Percentiles rank a stretch among this genome's conserved stretches.
phyloP scores from a whole-genome alignment of 2,888 invertebrate genomes.

The Girardia tigrina region DNA sequence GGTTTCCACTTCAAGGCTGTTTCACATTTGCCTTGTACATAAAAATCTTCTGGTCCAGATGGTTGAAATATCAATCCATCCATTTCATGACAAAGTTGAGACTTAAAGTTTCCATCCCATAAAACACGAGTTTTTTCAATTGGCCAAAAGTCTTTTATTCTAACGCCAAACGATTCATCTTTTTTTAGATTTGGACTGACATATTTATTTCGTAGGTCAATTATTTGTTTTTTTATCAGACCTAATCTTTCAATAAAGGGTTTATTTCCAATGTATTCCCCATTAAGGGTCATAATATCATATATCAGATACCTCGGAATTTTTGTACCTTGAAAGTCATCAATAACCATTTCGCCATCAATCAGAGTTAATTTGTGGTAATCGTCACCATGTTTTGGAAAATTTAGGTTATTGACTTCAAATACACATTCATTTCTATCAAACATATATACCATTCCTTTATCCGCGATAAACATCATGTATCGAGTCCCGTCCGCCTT shows the following conservation, averaged over 20 bases:
- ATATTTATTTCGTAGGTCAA: conserved; percentile 59
- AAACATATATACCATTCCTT: conserved; percentile 75
- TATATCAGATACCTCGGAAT: conserved; percentile 82
- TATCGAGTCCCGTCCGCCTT: conserved; percentile 92
- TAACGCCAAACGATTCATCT: conserved; percentile 73
- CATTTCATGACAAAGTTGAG: conserved; percentile 74
- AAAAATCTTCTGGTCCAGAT: conserved; percentile 60
- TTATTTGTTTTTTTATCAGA: conserved; percentile 59
- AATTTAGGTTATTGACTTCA: conserved; percentile 54
- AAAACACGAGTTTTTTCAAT: not conserved
- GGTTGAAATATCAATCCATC: conserved; percentile 97
- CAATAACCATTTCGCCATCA: conserved; percentile 69
- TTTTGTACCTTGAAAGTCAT: conserved; percentile 59
- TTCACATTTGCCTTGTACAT: conserved; percentile 66
- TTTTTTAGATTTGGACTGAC: conserved; percentile 57
- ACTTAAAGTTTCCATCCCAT: conserved; percentile 66
- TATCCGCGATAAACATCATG: conserved; percentile 80
- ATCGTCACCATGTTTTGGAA: not conserved
- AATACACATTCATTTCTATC: conserved; percentile 84
- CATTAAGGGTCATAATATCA: conserved; percentile 66
- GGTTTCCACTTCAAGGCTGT: conserved; percentile 96
- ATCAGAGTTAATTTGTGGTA: not conserved
- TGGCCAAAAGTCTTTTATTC: conserved; percentile 74
- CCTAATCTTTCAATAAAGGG: conserved; percentile 41
- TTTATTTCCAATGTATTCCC: conserved; percentile 36